phyloP scores from a whole-genome alignment of 2,888 invertebrate genomes.

The Aphidoletes aphidimyza region DNA sequence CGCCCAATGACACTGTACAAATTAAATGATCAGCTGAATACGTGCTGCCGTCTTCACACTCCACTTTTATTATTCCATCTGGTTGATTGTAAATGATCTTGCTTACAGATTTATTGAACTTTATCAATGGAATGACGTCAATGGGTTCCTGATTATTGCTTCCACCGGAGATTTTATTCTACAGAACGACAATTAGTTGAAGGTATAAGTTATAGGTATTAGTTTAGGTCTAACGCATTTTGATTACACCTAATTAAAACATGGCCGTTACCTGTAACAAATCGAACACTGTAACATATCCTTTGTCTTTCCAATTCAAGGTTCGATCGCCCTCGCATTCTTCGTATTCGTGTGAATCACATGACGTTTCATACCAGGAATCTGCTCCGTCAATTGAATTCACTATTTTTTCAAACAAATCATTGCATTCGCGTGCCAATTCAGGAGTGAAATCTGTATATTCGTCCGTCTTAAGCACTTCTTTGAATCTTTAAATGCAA shows the following conservation, averaged over 20 bases:
- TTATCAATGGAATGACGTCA: conserved; percentile 59
- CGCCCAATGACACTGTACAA: conserved; percentile 71
- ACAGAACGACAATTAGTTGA: too few relatives aligned
- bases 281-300: conserved; percentile 75
- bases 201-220: too few relatives aligned
- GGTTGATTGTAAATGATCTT: conserved; percentile 53
- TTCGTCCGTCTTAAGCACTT: conserved; percentile 56
- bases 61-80: conserved; percentile 57
- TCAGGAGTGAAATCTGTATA: conserved; percentile 63
- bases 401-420: conserved; percentile 67
- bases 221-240: too few relatives aligned
- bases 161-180: neutral
- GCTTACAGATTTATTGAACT: conserved; percentile 56
- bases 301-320: conserved; percentile 79
- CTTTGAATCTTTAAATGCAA: neutral
- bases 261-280: conserved; percentile 78
- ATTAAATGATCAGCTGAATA: conserved; percentile 72
- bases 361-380: conserved; percentile 75
- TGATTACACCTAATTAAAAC: too few relatives aligned
- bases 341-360: conserved; percentile 73
- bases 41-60: conserved; percentile 64
- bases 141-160: too few relatives aligned
- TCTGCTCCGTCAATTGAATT: conserved; percentile 70
- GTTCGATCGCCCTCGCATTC: conserved; percentile 77
- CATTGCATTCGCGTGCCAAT: conserved; percentile 62